Base-by-base conservation (phyloP, 64 coral and sea anemone species). In the Astreopora myriophthalma region DNA sequence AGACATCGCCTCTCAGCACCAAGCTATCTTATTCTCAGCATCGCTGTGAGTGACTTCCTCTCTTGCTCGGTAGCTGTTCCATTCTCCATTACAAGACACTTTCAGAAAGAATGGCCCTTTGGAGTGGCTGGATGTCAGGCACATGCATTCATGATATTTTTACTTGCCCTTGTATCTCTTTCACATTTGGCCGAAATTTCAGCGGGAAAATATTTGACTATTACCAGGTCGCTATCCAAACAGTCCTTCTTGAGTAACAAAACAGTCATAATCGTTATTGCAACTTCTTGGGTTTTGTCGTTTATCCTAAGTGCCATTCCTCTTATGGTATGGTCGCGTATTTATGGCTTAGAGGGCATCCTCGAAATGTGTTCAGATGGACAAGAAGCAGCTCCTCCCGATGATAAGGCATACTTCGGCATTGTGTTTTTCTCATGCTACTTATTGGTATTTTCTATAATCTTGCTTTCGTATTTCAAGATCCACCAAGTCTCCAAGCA, bases 141-240 rank as follows among this genome's bases (percentile, higher is more conserved):
- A 29, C 90, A 92, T 86, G 90, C 90, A 0, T 85, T 86, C 29
- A 31, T 92, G 48, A 76, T 92, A 38, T 92, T 75, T 58, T 35
- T 86, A 8, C 84, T 92, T 27, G 90, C 44, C 2, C 27, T 75
- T 20, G 90, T 92, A 1, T 85, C 90, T 0, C 66, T 92, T 27
- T 8, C 77, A 3, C 79, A 92, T 9, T 55, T 92, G 70, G 49
- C 60, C 8, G 52, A 52, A n/a, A 76, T 92, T 64, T 69, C 90
- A n/a, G 20, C 60, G 1, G 90, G 60, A 28, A 92, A 92, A 71
- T 92, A 86, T 57, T 27, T 92, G 40, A 92, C 90, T 24, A 75
- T 92, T 14, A 60, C 72, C 36, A 85, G 72, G 19, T 85, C 72
- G 33, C 51, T 84, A n/a, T 75, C 58, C 5, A 86, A 32, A 20